Conservation (phyloP, 2,113 vertebrate genomes). For the Loxodonta africana region DNA sequence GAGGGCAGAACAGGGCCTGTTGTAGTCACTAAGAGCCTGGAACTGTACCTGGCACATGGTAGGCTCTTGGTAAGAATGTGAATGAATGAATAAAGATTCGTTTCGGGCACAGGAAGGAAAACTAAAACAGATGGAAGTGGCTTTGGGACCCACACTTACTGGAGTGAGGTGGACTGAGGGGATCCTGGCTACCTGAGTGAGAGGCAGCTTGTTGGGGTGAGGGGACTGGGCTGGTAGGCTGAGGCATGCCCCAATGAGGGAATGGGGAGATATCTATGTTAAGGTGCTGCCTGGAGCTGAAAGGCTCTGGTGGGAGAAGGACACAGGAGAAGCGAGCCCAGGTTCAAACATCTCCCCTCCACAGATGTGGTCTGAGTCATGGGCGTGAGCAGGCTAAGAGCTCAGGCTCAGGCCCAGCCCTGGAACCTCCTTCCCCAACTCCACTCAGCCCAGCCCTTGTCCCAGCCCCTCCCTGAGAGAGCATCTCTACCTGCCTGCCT, state of each 20-base stretch:
- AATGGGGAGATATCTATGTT: neutral
- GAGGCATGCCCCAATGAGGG: accelerated
- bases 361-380: constrained; percentile 45
- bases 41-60: neutral
- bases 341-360: neutral
- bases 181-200: neutral
- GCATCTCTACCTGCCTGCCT: neutral
- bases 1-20: neutral
- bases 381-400: neutral
- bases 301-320: neutral
- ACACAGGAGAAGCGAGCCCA: neutral
- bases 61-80: neutral
- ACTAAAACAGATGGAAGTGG: neutral
- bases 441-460: neutral
- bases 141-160: no score
- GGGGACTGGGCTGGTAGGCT: neutral
- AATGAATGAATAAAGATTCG: neutral
- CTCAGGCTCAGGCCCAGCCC: neutral
- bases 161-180: neutral
- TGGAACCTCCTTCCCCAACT: neutral
- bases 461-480: neutral
- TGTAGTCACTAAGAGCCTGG: neutral
- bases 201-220: neutral
- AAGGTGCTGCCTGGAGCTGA: neutral
- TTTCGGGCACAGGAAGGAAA: neutral